Base-by-base conservation (phyloP, 2,888 invertebrate species). In the Eristalis arbustorum region DNA sequence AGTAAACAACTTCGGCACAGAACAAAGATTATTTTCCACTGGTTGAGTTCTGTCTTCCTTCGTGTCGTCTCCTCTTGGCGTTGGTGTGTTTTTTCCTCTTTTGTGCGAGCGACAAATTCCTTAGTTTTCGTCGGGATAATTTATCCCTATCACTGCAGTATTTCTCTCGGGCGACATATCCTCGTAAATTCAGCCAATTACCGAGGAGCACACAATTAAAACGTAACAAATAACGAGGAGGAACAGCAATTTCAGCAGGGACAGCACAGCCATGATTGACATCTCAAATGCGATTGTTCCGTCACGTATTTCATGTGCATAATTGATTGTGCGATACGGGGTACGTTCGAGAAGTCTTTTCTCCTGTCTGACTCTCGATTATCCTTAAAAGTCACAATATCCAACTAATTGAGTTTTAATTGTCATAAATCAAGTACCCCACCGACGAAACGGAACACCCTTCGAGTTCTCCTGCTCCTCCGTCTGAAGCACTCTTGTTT, bases 1-100 rank as follows among this genome's bases (percentile, higher is more conserved):
- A 73, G 63, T 77, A 84, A 84, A 81, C 81, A 84, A 76, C 76
- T 80, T 62, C 67, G 66, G 72, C 71, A 72, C 69, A 74, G 69
- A 67, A 75, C 67, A 83, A 87, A 64, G 83, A 83, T 83, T 87
- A 87, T 72, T 83, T 83, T 79, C 83, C 83, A 79, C 64, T 87
- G 78, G 78, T 74, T 83, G 87, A 71, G 49, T 79, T 67, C 66
- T 74, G 61, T 62, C 69, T 59, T 69, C 34, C 64, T 61, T 42
- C 8, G 18, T 71, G 62, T 69, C 68, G 42, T 61, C 40, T 22
- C n/a, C 13, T 62, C 14, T 61, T 8, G 23, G 5, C 8, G n/a
- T 62, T 4, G 31, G 31, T 31, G 1, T 34, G n/a, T n/a, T n/a
- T n/a, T n/a, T n/a, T n/a, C n/a, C n/a, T n/a, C n/a, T 28, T 63